A percentile compares a stretch with the other conserved stretches of the same genome.
Conservation (phyloP, 2,797 vertebrate genomes). For the Enteromius argenteus region DNA sequence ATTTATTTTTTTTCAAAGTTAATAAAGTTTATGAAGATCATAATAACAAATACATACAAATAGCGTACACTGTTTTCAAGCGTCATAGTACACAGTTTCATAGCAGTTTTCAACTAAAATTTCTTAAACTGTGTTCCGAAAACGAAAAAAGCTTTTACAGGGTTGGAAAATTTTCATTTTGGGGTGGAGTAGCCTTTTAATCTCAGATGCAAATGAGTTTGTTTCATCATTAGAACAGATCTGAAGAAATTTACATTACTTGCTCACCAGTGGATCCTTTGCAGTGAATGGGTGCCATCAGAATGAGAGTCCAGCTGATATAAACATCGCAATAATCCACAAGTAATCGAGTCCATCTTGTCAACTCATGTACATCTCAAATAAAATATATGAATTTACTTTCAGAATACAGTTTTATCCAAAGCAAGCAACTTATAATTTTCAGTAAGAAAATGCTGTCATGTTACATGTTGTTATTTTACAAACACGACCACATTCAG, state of each 20-base stretch:
- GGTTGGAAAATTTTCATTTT: too few species aligned
- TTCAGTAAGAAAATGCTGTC: neutral
- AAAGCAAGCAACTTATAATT: neutral
- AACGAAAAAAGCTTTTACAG: too few species aligned
- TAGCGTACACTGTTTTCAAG: too few species aligned
- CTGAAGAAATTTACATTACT: neutral
- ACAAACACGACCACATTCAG: neutral
- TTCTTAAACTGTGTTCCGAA: too few species aligned
- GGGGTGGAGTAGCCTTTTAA: too few species aligned
- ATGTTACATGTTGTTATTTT: slow-evolving; percentile 10
- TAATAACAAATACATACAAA: too few species aligned
- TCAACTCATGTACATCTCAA: neutral
- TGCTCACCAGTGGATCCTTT: neutral
- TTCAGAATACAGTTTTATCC: neutral
- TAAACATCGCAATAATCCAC: neutral
- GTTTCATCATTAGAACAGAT: neutral
- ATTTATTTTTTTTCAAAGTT: too few species aligned
- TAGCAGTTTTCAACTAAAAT: too few species aligned
- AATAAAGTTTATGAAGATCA: too few species aligned
- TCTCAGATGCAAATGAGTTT: neutral
- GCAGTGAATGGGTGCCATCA: neutral
- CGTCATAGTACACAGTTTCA: too few species aligned
- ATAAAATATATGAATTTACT: neutral
- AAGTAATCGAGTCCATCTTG: neutral
- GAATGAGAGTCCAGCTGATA: neutral